Base-by-base conservation (phyloP, 2,113 vertebrate species). In the Martes martes region DNA sequence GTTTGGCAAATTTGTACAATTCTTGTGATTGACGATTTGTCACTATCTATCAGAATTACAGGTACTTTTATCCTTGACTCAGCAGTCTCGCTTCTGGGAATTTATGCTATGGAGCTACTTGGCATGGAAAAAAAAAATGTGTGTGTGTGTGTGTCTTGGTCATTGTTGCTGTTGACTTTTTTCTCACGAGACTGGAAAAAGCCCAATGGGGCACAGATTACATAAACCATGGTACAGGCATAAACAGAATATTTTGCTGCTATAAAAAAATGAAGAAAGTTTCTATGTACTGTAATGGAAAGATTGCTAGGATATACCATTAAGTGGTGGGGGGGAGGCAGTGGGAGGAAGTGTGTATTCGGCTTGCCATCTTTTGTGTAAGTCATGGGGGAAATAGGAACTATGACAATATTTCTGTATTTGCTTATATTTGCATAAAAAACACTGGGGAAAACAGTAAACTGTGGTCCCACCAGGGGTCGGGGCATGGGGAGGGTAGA, bases 401-500 rank as follows among this genome's bases (percentile, higher is more conserved):
- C 71, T 55, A 83, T 26, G 52, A 78, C 57, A 83, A 71, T 78
- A 15, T 78, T 47, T 74, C 39, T 78, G 14, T 47, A 73, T 80
- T 97, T 95, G 74, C 26, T 80, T 55, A 42, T 74, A 94, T 55
- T 94, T 84, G 47, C 78, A 92, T 73, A 69, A 79, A 79, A 94
- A 81, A 50, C 31, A 50, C 57, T 36, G 31, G n/a, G n/a, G 11
- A 45, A 69, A 82, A 55, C 69, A n/a, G 16, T 61, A 69, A 69
- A 67, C 50, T 26, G 36, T 65, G 71, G 13, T 52, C 80, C 15
- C 9, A 42, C 36, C 50, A 47, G 65, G 11, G 7, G 31, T 61
- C 81, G 7, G 39, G 8, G n/a, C 19, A n/a, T 11, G 9, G 39
- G n/a, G 65, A 69, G 9, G n/a, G 6, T 42, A n/a, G 39, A 69